Evolutionary conservation across 2,113 vertebrate genomes (phyloP).

Genomic region (Chlamydotis undulata): DNA sequence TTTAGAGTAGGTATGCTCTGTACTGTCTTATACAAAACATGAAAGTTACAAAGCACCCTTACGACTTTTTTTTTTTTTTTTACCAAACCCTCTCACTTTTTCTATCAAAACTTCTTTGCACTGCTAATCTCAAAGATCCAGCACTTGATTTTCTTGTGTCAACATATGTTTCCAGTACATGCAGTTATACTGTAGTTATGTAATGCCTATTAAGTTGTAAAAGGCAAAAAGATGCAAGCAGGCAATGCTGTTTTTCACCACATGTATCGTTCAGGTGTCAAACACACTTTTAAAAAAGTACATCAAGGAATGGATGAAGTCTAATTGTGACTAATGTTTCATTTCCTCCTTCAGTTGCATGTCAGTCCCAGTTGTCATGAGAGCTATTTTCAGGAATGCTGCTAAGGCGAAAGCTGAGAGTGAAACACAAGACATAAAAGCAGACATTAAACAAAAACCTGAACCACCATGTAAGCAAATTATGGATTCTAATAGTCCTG

Average conservation of each 20-base stretch:
- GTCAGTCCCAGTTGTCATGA: constrained; percentile 83
- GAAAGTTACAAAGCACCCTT: not conserved
- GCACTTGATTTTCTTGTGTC: not conserved
- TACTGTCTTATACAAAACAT: not conserved
- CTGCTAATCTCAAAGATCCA: not conserved
- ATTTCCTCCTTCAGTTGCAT: constrained; percentile 73
- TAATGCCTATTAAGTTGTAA: not conserved
- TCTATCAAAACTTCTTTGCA: not conserved
- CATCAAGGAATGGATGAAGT: not conserved
- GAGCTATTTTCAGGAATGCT: constrained; percentile 69
- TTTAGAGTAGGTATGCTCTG: not conserved
- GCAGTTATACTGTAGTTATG: not conserved
- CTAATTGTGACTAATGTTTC: not conserved
- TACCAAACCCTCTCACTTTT: not conserved
- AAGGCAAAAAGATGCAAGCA: not conserved
- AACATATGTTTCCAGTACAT: not conserved
- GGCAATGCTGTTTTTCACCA: not conserved
- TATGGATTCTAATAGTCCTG: not conserved
- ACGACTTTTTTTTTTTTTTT: not conserved
- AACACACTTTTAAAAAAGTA: not conserved
- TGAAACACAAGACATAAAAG: not conserved
- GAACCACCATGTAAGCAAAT: not conserved
- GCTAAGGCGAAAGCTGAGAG: not conserved
- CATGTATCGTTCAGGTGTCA: rapidly evolving
- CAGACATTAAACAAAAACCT: not conserved